Evolutionary conservation across 1,140 invertebrate genomes (phyloP), one percentile per base, ranked within the genome.

Genomic region (Frieseomelitta varia): DNA sequence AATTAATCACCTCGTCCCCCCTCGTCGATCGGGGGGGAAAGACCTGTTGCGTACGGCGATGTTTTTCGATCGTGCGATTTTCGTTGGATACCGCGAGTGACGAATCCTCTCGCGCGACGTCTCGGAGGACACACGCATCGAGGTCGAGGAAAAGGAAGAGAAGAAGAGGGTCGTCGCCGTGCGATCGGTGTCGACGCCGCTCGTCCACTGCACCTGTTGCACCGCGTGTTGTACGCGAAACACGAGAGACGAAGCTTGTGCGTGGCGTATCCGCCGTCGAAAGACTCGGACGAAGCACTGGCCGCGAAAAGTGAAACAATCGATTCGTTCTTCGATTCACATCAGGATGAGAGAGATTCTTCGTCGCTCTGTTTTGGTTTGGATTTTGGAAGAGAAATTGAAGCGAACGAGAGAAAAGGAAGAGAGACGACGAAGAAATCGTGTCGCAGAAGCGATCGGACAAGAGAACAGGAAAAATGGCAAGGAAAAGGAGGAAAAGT

Each of bases 201-300:
- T 63, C 69, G 79, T 53, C 69, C 75, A 51, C n/a, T 90, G 79
- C 89, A 89, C 88, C 90, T 89, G 87, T 89, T 88, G 90, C 86
- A 89, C 84, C 84, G 85, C 76, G 73, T 73, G 71, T 58, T 73
- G 4, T 55, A 82, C 58, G 85, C 84, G 81, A 87, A n/a, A 87
- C 76, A 79, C 85, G 86, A 86, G 85, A 78, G 75, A 86, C 47
- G 30, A 34, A 30, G 27, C 14, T 10, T 2, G 39, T 30, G 39
- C 39, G 76, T 67, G n/a, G n/a, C n/a, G 47, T 14, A 24, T 27
- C 6, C 17, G 12, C 2, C 24, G 65, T n/a, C 55, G 51, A n/a
- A 51, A 56, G 51, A 39, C 24, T 27, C 69, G 0, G 67, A 24
- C 19, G 1, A 47, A 47, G 39, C 39, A 8, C 39, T 47, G 0